Base-by-base conservation (phyloP, 1,140 invertebrate species). In the Laodelphax striatellus region DNA sequence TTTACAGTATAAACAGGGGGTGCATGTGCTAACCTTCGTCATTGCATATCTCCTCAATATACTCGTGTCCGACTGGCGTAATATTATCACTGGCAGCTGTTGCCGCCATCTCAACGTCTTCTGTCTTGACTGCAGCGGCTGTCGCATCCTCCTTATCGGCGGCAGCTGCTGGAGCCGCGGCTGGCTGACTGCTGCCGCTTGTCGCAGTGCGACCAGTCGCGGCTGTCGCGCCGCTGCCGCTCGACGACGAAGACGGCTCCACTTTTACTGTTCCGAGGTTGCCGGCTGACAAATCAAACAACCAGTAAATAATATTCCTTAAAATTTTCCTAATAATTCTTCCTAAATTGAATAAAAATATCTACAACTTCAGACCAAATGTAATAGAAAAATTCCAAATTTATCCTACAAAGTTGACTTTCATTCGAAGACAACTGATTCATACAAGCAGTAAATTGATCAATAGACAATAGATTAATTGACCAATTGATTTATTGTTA, bases 11-110 rank as follows among this genome's bases (percentile, higher is more conserved):
- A n/a, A n/a, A n/a, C n/a, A n/a, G n/a, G n/a, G n/a, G n/a, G n/a
- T n/a, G n/a, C n/a, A n/a, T n/a, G n/a, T n/a, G n/a, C 71, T 87
- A 86, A 70, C 92, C 92, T 69, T 95, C 91, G 59, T 95, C 93
- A 72, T 89, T 94, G 70, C 92, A 92, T 55, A 97, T 88, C 77
- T 97, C 95, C 74, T 98, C 96, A 68, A 99, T 96, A 73, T 97
- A 99, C 73, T 98, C 96, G 72, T 95, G 90, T 2, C 97, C 94
- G 63, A 97, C 92, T n/a, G 94, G 93, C 70, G 94, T 90, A 64
- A 96, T 88, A 73, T 96, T 92, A 68, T 83, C 84, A 55, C 89
- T 90, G 9, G 57, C 43, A 53, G n/a, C n/a, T n/a, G n/a, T n/a
- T n/a, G n/a, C n/a, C n/a, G 77, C 77, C n/a, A 77, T 76, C 4